Evolutionary conservation across 2,113 vertebrate genomes (phyloP).

Genomic region (Varanus salvator): DNA sequence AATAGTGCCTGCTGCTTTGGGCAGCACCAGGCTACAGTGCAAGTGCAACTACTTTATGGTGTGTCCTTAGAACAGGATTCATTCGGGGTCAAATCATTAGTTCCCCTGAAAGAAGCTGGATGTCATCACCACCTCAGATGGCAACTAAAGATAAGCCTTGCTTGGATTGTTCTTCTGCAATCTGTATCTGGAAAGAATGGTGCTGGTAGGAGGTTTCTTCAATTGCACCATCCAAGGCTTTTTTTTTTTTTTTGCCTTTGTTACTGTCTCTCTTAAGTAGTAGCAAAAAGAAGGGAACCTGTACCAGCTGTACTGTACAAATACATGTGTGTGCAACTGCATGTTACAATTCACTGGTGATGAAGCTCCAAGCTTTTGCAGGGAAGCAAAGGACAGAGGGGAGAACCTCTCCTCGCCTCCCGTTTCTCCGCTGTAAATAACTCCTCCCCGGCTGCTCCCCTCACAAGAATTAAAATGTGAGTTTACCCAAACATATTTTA

Average conservation of each 20-base stretch:
- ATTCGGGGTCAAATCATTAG: neutral
- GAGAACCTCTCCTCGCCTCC: neutral
- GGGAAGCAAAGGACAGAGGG: too few species aligned
- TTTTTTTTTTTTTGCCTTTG: neutral
- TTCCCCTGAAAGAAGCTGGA: neutral
- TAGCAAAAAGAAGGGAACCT: neutral
- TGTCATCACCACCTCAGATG: neutral
- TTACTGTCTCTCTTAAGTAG: neutral
- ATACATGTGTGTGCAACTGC: too few species aligned
- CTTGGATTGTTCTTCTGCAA: neutral
- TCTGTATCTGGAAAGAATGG: neutral
- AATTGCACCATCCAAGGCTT: neutral
- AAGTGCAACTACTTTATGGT: neutral
- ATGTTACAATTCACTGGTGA: neutral
- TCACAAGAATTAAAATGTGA: neutral
- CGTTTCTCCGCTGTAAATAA: neutral
- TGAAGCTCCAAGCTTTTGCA: neutral
- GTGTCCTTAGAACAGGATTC: neutral
- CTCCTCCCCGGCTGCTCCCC: too few species aligned
- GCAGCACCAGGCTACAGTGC: neutral
- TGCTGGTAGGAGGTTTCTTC: neutral
- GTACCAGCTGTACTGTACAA: neutral
- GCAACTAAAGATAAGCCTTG: neutral
- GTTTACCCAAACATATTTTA: neutral
- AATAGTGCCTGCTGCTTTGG: neutral